A percentile compares a stretch with the other conserved stretches of the same genome.
phyloP scores from a whole-genome alignment of 2,113 vertebrate genomes.

The Poecilia latipinna region DNA sequence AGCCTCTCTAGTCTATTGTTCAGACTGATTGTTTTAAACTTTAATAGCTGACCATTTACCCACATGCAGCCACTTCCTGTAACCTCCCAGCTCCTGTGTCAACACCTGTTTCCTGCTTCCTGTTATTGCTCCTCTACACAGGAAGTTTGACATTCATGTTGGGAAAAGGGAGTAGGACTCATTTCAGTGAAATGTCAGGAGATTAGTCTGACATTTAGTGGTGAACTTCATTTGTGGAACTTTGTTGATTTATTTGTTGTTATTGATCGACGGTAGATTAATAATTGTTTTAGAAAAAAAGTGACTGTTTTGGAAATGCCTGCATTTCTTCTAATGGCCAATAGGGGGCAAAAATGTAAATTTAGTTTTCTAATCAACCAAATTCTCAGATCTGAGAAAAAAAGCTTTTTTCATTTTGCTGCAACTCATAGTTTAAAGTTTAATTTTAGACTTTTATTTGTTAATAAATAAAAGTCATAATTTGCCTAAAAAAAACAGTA shows the following conservation, averaged over 20 bases:
- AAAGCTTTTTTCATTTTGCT: too few species aligned
- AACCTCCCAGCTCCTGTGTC: conserved; percentile 62
- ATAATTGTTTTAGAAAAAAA: too few species aligned
- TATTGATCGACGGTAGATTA: too few species aligned
- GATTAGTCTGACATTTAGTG: too few species aligned
- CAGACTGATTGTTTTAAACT: conserved; percentile 4
- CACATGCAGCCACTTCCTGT: conserved; percentile 56
- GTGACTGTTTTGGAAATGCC: too few species aligned
- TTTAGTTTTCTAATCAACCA: too few species aligned
- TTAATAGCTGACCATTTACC: not conserved
- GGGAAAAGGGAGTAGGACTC: conserved; percentile 43
- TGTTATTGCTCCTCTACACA: conserved; percentile 70
- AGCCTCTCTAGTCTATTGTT: conserved; percentile 15
- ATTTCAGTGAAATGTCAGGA: conserved; percentile 16
- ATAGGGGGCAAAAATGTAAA: not conserved
- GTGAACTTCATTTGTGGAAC: too few species aligned
- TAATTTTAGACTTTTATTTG: too few species aligned
- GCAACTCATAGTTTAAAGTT: too few species aligned
- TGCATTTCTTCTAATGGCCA: not conserved
- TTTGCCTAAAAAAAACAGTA: not conserved
- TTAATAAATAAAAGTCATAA: not conserved
- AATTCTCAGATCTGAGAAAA: too few species aligned
- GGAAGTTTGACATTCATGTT: conserved; percentile 67
- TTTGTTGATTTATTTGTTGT: too few species aligned
- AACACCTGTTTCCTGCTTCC: conserved; percentile 83